Percentiles rank a stretch among this genome's conserved stretches.
Evolutionary conservation across 64 coral and sea anemone species (phyloP).

Genomic region (Montipora sp.): DNA sequence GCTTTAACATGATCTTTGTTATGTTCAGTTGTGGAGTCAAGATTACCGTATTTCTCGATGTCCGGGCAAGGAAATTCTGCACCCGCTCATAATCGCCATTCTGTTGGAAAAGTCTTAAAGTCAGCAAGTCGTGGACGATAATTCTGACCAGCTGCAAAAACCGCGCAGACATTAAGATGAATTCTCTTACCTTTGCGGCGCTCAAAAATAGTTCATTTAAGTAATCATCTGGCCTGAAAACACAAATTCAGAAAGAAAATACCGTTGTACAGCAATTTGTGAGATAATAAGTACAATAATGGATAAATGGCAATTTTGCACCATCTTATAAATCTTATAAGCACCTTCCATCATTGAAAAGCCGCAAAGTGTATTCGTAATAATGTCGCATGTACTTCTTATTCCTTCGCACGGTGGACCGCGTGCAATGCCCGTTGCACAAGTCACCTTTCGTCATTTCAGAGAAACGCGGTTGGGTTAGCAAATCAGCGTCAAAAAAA

Average conservation of each 20-base stretch:
- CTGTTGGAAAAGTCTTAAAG: constrained; percentile 34
- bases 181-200: constrained; percentile 73
- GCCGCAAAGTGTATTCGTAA: constrained; percentile 66
- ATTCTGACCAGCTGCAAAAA: neutral
- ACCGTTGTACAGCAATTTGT: neutral
- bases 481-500: constrained; percentile 41
- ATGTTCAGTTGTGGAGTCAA: neutral
- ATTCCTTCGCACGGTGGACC: constrained; percentile 14
- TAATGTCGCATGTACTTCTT: constrained; percentile 78
- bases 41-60: constrained; percentile 78
- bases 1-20: neutral
- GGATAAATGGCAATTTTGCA: neutral
- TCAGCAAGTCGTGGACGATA: neutral
- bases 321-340: neutral
- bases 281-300: too few species aligned
- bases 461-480: constrained; percentile 7
- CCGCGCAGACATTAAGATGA: neutral
- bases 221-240: constrained; percentile 69
- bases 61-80: constrained; percentile 81
- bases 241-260: neutral
- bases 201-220: constrained; percentile 78
- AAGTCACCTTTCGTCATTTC: constrained; percentile 76
- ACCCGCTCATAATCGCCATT: constrained; percentile 87
- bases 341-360: constrained; percentile 82
- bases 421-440: neutral